These are phyloP conservation scores for Etheostoma nigrum DNA, from an alignment of 2,797 vertebrate species.

Conservation along the genomic window DNA sequence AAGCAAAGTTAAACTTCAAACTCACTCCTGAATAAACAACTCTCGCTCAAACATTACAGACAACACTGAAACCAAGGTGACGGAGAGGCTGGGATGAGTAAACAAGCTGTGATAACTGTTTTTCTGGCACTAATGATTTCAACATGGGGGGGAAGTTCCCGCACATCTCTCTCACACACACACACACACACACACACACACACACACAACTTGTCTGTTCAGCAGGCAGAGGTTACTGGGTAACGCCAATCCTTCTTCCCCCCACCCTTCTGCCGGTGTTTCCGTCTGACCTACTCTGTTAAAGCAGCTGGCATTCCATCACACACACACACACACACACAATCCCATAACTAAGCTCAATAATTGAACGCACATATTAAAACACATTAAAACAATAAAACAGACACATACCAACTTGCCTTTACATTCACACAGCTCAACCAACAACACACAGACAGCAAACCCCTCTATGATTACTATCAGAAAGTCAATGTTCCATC, in stretches of 20 bases:
- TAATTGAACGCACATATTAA: background rate
- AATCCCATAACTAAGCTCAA: background rate
- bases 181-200: constrained; percentile 28
- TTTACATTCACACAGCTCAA: background rate
- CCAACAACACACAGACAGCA: background rate
- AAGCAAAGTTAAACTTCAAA: constrained; percentile 55
- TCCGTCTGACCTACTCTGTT: constrained; percentile 70
- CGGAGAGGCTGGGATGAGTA: constrained; percentile 62
- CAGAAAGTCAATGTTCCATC: constrained; percentile 13
- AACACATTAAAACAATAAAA: background rate
- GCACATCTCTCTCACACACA: constrained; percentile 17
- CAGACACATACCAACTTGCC: background rate
- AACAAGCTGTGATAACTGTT: constrained; percentile 62
- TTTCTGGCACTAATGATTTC: constrained; percentile 67
- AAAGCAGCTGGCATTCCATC: constrained; percentile 53
- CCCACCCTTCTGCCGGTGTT: constrained; percentile 29
- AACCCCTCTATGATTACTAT: constrained; percentile 1
- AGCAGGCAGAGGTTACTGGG: constrained; percentile 52
- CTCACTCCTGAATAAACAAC: constrained; percentile 70
- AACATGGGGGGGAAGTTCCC: constrained; percentile 66
- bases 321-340: background rate
- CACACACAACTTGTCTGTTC: constrained; percentile 32
- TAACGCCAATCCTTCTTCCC: constrained; percentile 24
- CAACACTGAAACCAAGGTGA: constrained; percentile 46
- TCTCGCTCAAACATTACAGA: constrained; percentile 42